Conservation (phyloP, 2,888 invertebrate species). For the Agrenia bidenticulata region DNA sequence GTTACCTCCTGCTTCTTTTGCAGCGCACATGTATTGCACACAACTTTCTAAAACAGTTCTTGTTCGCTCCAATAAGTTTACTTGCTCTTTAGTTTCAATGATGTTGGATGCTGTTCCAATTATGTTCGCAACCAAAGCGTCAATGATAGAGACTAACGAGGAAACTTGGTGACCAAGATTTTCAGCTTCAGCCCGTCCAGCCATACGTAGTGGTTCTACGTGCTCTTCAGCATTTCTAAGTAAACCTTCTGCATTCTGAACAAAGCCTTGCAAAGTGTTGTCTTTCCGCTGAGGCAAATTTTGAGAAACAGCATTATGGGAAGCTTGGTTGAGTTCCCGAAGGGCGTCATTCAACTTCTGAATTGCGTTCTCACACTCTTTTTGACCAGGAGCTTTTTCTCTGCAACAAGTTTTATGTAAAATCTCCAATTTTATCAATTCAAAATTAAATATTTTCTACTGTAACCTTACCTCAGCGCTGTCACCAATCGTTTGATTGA, state of each 20-base stretch:
- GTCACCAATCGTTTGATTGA: slow-evolving; percentile 92
- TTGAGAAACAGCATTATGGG: slow-evolving; percentile 83
- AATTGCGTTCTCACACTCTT: slow-evolving; percentile 84
- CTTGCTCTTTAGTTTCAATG: slow-evolving; percentile 83
- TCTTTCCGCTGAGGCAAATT: slow-evolving; percentile 69
- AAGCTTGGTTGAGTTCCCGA: slow-evolving; percentile 80
- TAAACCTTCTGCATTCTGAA: slow-evolving; percentile 58
- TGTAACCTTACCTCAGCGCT: slow-evolving; percentile 69
- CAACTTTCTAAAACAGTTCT: slow-evolving; percentile 95
- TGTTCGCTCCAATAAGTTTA: slow-evolving; percentile 81
- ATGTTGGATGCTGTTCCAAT: slow-evolving; percentile 88
- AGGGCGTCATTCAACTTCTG: slow-evolving; percentile 74
- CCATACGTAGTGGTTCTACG: slow-evolving; percentile 77
- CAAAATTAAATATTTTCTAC: slow-evolving; percentile 1
- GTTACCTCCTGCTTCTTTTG: slow-evolving; percentile 90
- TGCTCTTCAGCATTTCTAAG: slow-evolving; percentile 67
- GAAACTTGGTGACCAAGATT: slow-evolving; percentile 75
- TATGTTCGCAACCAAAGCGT: slow-evolving; percentile 78
- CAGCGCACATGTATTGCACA: slow-evolving; percentile 76
- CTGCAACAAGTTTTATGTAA: slow-evolving; percentile 57
- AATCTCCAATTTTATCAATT: not conserved
- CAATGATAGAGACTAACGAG: slow-evolving; percentile 70
- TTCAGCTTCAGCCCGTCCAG: slow-evolving; percentile 89
- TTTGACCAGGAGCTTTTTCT: slow-evolving; percentile 94
- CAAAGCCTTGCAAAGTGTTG: slow-evolving; percentile 69